Conservation (phyloP, 2,797 vertebrate species). For the Crocodylus rhombifer region DNA sequence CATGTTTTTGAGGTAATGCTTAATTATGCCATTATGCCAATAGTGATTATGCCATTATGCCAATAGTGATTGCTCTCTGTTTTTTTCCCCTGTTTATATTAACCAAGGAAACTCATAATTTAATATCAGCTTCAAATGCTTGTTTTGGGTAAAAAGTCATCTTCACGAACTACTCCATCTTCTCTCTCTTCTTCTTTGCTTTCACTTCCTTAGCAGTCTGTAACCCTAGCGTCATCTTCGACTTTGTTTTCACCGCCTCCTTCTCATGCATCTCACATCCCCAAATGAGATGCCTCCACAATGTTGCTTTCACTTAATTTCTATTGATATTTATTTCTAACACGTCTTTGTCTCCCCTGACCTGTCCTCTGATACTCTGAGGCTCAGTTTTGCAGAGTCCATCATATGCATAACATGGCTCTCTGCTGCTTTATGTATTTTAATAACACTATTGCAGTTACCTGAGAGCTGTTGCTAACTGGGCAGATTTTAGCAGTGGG, state of each 20-base stretch:
- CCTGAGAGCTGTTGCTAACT: neutral
- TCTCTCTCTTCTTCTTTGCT: accelerated
- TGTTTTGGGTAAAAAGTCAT: neutral
- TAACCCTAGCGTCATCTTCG: neutral
- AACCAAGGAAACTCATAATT: neutral
- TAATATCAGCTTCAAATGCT: neutral
- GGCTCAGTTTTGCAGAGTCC: neutral
- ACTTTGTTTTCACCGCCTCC: neutral
- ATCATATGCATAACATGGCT: neutral
- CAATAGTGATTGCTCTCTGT: neutral
- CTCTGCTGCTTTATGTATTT: neutral
- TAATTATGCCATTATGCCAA: neutral
- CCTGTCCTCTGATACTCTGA: neutral
- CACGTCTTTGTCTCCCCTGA: neutral
- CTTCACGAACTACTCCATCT: neutral
- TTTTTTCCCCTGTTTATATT: neutral
- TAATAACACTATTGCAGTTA: neutral
- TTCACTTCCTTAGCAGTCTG: neutral
- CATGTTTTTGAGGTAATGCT: neutral
- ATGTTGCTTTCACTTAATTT: neutral
- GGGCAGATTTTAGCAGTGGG: neutral
- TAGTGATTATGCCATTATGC: too few species aligned
- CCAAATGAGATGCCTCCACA: neutral
- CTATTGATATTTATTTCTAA: neutral
- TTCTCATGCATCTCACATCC: neutral